Evolutionary conservation across 2,888 invertebrate genomes (phyloP), one percentile per base, ranked within the genome.

Genomic region (Pristionchus mayeri): DNA sequence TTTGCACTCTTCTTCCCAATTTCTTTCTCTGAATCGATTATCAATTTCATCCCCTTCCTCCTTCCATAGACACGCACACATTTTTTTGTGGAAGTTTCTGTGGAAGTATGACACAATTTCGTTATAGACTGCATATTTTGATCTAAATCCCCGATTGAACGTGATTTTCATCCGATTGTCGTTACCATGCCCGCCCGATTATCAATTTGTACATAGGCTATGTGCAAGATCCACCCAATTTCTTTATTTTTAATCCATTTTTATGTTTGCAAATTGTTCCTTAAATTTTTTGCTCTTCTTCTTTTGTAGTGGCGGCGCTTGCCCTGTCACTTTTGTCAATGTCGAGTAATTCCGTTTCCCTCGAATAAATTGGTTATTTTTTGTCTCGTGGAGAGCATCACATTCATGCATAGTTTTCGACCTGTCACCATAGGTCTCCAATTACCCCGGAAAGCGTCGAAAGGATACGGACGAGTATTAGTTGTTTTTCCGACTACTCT

Each of bases 71-170:
- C 71, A 63, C 63, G 34, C 40, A 40, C 54, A 54, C n/a, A n/a
- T n/a, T n/a, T n/a, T n/a, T n/a, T n/a, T n/a, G n/a, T n/a, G n/a
- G n/a, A n/a, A n/a, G n/a, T 54, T 18, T 67, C 67, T 34, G 63
- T 54, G 54, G 4, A 63, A 63, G 63, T 71, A 71, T 71, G 71
- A 71, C 71, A n/a, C 71, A 71, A 71, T 71, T 71, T 71, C 40
- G 71, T 71, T 71, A 40, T 40, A 71, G 71, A 71, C 34, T 67
- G 30, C 16, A 16, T 40, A 67, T 40, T 40, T 67, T n/a, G 67
- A 37, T 40, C 67, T n/a, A 71, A 44, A 9, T 44, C n/a, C 21
- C 24, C 11, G n/a, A 44, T 40, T 16, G n/a, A 24, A 40, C 40
- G 24, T 71, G 71, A 40, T 44, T 27, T 63, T 63, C 60, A 13